A percentile compares a stretch with the other conserved stretches of the same genome.
Conservation (phyloP, 2,888 invertebrate genomes). For the Mesoligia furuncula region DNA sequence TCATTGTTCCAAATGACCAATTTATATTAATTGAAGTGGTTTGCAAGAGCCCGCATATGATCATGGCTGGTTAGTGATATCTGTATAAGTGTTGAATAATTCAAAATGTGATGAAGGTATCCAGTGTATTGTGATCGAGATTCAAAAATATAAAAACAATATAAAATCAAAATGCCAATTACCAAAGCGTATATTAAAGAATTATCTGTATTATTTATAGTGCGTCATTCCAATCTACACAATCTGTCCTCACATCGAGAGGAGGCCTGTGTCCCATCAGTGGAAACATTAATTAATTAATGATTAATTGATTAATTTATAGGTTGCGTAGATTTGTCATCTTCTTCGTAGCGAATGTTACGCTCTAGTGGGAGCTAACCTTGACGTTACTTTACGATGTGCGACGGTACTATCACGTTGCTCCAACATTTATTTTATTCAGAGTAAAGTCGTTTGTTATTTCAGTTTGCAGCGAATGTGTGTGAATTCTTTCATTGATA, state of each 20-base stretch:
- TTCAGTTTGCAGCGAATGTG: conserved; percentile 51
- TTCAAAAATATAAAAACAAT: too few relatives aligned
- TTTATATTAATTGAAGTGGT: background rate
- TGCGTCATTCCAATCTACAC: too few relatives aligned
- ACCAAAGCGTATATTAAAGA: too few relatives aligned
- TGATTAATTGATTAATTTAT: too few relatives aligned
- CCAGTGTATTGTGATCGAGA: too few relatives aligned
- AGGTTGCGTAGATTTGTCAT: background rate
- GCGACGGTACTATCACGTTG: conserved; percentile 1
- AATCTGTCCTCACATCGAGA: too few relatives aligned
- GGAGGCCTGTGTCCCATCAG: too few relatives aligned
- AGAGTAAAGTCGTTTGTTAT: conserved; percentile 50
- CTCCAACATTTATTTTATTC: conserved; percentile 53
- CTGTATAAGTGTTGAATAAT: background rate
- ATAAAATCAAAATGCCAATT: too few relatives aligned
- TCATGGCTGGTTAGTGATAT: background rate
- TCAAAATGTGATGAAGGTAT: too few relatives aligned
- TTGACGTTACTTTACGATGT: conserved; percentile 24
- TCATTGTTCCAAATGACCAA: background rate
- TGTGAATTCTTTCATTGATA: conserved; percentile 58
- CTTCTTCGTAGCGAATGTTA: background rate
- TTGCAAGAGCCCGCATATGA: background rate
- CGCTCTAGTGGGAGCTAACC: background rate
- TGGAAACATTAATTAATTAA: too few relatives aligned
- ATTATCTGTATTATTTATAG: too few relatives aligned